phyloP scores from a whole-genome alignment of 2,797 vertebrate species.

The Thamnophis elegans region DNA sequence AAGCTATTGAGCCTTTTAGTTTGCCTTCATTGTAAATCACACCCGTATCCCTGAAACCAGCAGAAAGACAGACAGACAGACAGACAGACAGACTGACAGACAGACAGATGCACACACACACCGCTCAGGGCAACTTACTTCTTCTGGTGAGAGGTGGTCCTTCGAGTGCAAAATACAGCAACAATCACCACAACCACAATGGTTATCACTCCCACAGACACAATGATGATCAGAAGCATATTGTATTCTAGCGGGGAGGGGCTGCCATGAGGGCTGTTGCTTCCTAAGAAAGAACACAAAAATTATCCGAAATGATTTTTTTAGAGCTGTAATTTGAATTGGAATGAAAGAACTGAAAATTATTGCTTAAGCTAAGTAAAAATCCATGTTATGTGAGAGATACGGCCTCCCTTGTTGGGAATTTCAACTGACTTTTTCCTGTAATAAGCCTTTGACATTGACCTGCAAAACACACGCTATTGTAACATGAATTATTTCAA shows the following conservation, averaged over 20 bases:
- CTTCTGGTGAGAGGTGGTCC: constrained; percentile 93
- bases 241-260: constrained; percentile 81
- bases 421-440: background rate
- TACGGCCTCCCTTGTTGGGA: background rate
- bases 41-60: background rate
- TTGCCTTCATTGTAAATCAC: background rate
- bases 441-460: background rate
- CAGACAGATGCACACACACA: background rate
- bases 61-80: background rate
- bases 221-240: constrained; percentile 91
- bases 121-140: constrained; percentile 76
- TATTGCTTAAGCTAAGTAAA: background rate
- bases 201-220: constrained; percentile 90
- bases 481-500: background rate
- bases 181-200: constrained; percentile 91
- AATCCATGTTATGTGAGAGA: background rate
- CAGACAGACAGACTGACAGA: background rate
- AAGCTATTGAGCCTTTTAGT: background rate
- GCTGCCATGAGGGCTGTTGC: constrained; percentile 83
- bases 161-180: constrained; percentile 91
- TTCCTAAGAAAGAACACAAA: constrained; percentile 71
- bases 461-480: background rate
- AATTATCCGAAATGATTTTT: background rate
- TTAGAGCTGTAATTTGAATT: background rate
- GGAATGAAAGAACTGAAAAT: background rate